A percentile compares a stretch with the other conserved stretches of the same genome.
Evolutionary conservation across 2,888 invertebrate genomes (phyloP).

Genomic region (Campoplex nolae): DNA sequence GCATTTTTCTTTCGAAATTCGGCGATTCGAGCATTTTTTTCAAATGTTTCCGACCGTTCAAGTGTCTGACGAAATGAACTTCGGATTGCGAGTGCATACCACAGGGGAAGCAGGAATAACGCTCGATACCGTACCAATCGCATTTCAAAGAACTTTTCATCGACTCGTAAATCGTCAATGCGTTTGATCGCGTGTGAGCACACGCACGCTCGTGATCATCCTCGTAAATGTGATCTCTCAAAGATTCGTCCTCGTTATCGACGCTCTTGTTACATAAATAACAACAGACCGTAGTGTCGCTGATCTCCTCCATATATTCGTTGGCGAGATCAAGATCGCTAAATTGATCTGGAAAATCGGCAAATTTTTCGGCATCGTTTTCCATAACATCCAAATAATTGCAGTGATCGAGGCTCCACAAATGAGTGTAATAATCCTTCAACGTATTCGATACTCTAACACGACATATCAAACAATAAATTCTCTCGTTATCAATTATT

Average conservation of each 20-base stretch:
- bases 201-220: constrained; percentile 3
- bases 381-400: constrained; percentile 70
- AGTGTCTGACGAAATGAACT: constrained; percentile 43
- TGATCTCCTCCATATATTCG: constrained; percentile 71
- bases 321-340: constrained; percentile 74
- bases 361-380: constrained; percentile 63
- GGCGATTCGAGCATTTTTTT: not conserved
- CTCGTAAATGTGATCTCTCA: constrained; percentile 51
- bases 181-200: not conserved
- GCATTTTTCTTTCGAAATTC: constrained; percentile 13
- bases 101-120: constrained; percentile 68
- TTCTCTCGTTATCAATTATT: constrained; percentile 20
- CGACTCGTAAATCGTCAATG: constrained; percentile 3
- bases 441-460: constrained; percentile 64
- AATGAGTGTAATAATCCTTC: constrained; percentile 73
- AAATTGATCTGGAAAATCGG: constrained; percentile 66
- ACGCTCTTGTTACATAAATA: constrained; percentile 68
- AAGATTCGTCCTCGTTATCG: constrained; percentile 54
- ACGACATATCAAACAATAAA: constrained; percentile 75
- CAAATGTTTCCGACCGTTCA: constrained; percentile 17
- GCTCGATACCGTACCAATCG: constrained; percentile 63
- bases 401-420: constrained; percentile 71
- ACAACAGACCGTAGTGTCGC: constrained; percentile 70
- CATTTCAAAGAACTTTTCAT: constrained; percentile 25
- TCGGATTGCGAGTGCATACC: not conserved